Base-by-base conservation (phyloP, 2,888 invertebrate genomes). In the Lymantria dispar region DNA sequence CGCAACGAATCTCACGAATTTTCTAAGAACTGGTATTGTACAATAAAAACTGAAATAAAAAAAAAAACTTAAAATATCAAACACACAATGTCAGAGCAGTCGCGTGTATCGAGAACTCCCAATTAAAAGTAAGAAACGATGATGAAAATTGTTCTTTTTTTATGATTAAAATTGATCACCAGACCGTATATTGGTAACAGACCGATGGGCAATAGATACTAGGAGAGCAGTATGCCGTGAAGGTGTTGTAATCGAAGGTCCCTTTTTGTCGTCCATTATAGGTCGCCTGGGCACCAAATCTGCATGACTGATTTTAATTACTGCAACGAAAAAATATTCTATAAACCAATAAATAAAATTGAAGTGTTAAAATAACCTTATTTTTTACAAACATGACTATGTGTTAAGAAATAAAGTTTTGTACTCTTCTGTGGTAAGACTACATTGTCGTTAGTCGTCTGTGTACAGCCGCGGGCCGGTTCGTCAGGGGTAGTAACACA, bases 171-270 rank as follows among this genome's bases (percentile, higher is more conserved):
- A 12, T 42, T 55, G 48, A 33, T 46, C 52, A 52, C 1, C 42
- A 54, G 61, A 76, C 53, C 75, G 70, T 71, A 56, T 58, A 52
- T 62, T 64, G 66, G 64, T 67, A 33, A 64, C 68, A 74, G 80
- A 74, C 65, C 65, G 56, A 47, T 56, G 52, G 40, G 30, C 56
- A 59, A 49, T 53, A 44, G 31, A 45, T 39, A 45, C 43, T 33
- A 36, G 40, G 36, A 36, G 52, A 44, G 48, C 47, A 44, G 48
- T n/a, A 37, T 13, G 38, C 56, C 70, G 63, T 72, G 72, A 72
- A 72, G 72, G 72, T 71, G 62, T 62, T 47, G 62, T 39, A 55
- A 52, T 52, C 45, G n/a, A 45, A 55, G 54, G 46, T 40, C 50
- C 48, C 51, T 68, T 60, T 67, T 64, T 65, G 30, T 41, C 38